phyloP scores from a whole-genome alignment of 2,888 invertebrate species.

The Unio delphinus region DNA sequence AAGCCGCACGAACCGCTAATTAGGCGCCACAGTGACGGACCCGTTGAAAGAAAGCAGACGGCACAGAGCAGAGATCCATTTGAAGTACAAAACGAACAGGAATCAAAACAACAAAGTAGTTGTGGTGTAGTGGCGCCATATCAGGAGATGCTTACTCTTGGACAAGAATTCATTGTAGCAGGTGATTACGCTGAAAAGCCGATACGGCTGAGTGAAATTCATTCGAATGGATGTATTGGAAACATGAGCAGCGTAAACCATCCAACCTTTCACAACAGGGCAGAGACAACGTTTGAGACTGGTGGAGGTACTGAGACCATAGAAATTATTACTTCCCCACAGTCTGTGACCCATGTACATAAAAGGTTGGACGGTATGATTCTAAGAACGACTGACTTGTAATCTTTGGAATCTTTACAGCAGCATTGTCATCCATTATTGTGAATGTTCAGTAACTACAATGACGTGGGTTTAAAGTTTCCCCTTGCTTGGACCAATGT shows the following conservation, averaged over 20 bases:
- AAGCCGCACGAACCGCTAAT: slow-evolving; percentile 21
- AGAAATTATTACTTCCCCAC: slow-evolving; percentile 1
- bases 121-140: not conserved
- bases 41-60: slow-evolving; percentile 7
- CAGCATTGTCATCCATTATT: too few species aligned
- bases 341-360: slow-evolving; percentile 9
- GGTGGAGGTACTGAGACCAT: too few species aligned
- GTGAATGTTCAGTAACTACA: too few species aligned
- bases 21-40: slow-evolving; percentile 30
- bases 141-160: not conserved
- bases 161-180: not conserved
- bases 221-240: slow-evolving; percentile 8
- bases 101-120: slow-evolving; percentile 1
- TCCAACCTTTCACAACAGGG: too few species aligned
- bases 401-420: slow-evolving; percentile 2
- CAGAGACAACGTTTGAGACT: too few species aligned
- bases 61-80: slow-evolving; percentile 4
- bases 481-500: too few species aligned
- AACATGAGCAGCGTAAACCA: too few species aligned
- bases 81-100: slow-evolving; percentile 1
- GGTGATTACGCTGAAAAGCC: not conserved
- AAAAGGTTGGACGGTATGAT: slow-evolving; percentile 12
- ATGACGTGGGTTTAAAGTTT: too few species aligned
- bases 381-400: slow-evolving; percentile 18
- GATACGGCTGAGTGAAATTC: slow-evolving; percentile 4